These are phyloP conservation scores for Deilephila porcellus DNA, from an alignment of 2,888 invertebrate species.

Conservation along the genomic window DNA sequence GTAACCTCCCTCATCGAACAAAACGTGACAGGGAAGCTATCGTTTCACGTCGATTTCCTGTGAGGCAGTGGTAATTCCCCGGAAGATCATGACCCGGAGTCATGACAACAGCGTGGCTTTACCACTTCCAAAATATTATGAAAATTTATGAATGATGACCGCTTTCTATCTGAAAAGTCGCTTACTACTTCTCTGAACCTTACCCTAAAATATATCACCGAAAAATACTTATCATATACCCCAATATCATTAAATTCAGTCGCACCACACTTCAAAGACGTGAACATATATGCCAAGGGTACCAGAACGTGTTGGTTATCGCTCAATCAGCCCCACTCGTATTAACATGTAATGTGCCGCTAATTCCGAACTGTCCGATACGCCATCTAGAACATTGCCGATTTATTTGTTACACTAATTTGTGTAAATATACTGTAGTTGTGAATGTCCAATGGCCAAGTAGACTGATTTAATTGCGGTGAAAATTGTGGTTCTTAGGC, in stretches of 20 bases:
- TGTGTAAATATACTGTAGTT: not conserved
- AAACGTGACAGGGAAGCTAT: too few species aligned
- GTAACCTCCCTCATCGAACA: too few species aligned
- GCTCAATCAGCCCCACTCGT: not conserved
- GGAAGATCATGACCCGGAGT: too few species aligned
- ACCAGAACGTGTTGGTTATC: constrained; percentile 7
- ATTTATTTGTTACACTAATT: constrained; percentile 11
- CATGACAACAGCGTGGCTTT: too few species aligned
- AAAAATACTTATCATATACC: too few species aligned
- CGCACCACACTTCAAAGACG: not conserved
- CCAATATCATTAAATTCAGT: not conserved
- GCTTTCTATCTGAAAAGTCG: too few species aligned
- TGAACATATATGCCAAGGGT: constrained; percentile 7
- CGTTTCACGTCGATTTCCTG: too few species aligned
- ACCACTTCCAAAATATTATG: too few species aligned
- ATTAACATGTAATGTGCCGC: constrained; percentile 21
- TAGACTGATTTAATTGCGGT: not conserved
- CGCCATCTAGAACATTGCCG: not conserved
- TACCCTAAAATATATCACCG: too few species aligned
- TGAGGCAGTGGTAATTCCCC: too few species aligned
- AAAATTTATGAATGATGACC: too few species aligned
- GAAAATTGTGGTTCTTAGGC: not conserved
- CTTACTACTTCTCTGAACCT: too few species aligned
- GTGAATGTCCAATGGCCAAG: not conserved
- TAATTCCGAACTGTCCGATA: constrained; percentile 7